These are phyloP conservation scores for Mesembrinibis cayennensis DNA, from an alignment of 2,113 vertebrate genomes.

Conservation along the genomic window DNA sequence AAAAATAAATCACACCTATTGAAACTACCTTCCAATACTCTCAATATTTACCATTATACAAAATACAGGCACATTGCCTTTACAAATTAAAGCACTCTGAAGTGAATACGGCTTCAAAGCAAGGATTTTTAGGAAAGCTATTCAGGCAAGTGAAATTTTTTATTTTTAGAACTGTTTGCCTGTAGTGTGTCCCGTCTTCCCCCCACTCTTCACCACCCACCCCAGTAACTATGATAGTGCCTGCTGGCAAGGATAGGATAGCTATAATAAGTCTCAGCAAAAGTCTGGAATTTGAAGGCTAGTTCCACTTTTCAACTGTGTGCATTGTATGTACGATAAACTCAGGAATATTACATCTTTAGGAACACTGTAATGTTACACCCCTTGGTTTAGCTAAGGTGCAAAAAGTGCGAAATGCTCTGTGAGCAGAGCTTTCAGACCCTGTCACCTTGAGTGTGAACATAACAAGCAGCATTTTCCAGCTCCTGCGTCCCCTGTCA, in stretches of 20 bases:
- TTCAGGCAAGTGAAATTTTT: background rate
- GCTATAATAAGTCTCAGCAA: background rate
- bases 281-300: background rate
- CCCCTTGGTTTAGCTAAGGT: background rate
- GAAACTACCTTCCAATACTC: background rate
- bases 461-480: background rate
- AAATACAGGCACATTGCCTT: background rate
- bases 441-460: background rate
- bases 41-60: background rate
- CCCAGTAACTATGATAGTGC: background rate
- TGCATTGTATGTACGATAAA: background rate
- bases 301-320: background rate
- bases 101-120: background rate
- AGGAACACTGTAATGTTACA: background rate
- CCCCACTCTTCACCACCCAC: no score
- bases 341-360: background rate
- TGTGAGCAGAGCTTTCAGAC: background rate
- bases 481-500: background rate
- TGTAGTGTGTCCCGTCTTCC: background rate
- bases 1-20: constrained; percentile 24
- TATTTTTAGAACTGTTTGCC: background rate
- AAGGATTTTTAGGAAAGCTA: background rate
- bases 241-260: background rate
- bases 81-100: background rate
- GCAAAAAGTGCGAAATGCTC: background rate